Conservation (phyloP, 2,888 invertebrate species). For the Exocentrus adspersus region DNA sequence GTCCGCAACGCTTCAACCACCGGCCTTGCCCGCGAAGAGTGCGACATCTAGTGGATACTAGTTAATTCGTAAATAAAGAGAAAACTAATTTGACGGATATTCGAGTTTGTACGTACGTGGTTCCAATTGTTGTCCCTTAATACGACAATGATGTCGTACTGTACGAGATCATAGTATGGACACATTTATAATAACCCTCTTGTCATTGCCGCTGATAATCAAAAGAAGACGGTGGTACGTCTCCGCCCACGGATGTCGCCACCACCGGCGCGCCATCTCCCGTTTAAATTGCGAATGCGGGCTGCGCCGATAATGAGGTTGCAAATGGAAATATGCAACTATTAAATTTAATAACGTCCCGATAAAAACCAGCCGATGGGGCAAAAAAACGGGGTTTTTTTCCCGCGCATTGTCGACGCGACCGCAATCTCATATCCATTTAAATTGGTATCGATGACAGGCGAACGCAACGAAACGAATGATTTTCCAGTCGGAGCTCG, state of each 20-base stretch:
- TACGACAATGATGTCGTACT: too few species aligned
- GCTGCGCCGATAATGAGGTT: conserved; percentile 20
- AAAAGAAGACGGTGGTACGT: too few species aligned
- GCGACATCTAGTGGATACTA: too few species aligned
- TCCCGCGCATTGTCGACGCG: not conserved
- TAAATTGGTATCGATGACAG: not conserved
- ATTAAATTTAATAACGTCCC: conserved; percentile 12
- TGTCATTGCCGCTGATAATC: too few species aligned
- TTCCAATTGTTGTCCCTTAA: too few species aligned
- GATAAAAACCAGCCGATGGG: conserved; percentile 6
- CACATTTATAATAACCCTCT: too few species aligned
- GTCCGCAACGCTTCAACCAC: too few species aligned
- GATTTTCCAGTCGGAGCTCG: not conserved
- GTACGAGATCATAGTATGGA: too few species aligned
- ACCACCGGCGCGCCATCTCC: not conserved
- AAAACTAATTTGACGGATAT: too few species aligned
- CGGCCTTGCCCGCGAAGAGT: too few species aligned
- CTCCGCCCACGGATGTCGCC: not conserved
- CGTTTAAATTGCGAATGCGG: conserved; percentile 23
- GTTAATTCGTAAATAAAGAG: too few species aligned
- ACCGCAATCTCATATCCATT: conserved; percentile 2
- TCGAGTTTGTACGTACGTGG: too few species aligned
- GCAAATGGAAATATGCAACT: conserved; percentile 23
- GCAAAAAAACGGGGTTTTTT: conserved; percentile 10
- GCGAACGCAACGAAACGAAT: not conserved